Evolutionary conservation across 2,888 invertebrate species (phyloP).

Genomic region (Endomychus coccineus): DNA sequence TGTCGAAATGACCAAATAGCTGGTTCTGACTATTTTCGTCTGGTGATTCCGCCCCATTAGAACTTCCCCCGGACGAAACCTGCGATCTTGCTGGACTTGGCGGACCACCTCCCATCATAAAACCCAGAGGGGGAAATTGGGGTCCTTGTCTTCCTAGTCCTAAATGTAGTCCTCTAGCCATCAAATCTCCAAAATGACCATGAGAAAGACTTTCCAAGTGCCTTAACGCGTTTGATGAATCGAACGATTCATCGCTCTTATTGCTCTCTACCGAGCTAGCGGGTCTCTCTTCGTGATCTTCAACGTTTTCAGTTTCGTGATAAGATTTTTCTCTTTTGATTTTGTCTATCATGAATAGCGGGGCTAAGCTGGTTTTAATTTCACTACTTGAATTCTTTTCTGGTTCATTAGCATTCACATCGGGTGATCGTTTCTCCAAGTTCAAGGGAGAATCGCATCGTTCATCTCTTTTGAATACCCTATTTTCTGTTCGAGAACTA

Average conservation of each 20-base stretch:
- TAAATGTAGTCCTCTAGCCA: conserved; percentile 41
- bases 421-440: conserved; percentile 44
- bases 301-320: conserved; percentile 33
- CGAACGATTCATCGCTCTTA: conserved; percentile 53
- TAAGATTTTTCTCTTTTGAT: conserved; percentile 40
- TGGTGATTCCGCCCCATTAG: conserved; percentile 49
- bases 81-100: conserved; percentile 56
- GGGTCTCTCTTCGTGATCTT: conserved; percentile 40
- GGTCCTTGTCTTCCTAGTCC: conserved; percentile 39
- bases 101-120: conserved; percentile 49
- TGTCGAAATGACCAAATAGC: conserved; percentile 65
- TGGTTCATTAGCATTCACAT: conserved; percentile 43
- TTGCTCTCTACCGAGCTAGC: conserved; percentile 51
- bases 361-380: conserved; percentile 42
- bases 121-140: conserved; percentile 44
- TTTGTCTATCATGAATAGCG: conserved; percentile 40
- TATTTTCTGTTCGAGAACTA: conserved; percentile 21
- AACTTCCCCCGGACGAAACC: conserved; percentile 55
- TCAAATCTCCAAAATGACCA: conserved; percentile 59
- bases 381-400: conserved; percentile 34
- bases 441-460: conserved; percentile 38
- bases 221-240: conserved; percentile 63
- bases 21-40: conserved; percentile 56
- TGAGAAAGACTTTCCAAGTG: conserved; percentile 74
- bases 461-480: conserved; percentile 28